phyloP scores from a whole-genome alignment of 2,113 vertebrate genomes.

The Taxidea taxus region DNA sequence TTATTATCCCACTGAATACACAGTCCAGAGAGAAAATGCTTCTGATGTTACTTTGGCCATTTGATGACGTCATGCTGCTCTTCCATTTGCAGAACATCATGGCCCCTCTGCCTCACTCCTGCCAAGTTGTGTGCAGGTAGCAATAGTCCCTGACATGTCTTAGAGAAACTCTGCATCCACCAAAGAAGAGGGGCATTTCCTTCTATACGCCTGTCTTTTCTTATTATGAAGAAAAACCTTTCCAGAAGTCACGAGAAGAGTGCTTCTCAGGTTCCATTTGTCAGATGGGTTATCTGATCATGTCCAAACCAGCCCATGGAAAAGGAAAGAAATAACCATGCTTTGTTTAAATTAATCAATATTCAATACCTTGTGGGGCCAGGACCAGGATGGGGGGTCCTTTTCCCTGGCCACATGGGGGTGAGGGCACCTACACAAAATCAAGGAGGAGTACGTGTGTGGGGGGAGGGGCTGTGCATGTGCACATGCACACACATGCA shows the following conservation, averaged over 20 bases:
- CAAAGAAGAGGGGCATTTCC: neutral
- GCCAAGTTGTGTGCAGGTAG: neutral
- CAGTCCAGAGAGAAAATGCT: neutral
- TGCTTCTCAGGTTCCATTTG: neutral
- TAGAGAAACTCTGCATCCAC: neutral
- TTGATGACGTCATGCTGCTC: neutral
- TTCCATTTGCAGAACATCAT: neutral
- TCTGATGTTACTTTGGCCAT: fast-evolving
- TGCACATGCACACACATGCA: too few species aligned
- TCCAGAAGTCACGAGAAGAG: neutral
- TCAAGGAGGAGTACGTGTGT: neutral
- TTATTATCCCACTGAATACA: too few species aligned
- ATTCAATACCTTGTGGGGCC: neutral
- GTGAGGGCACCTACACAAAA: neutral
- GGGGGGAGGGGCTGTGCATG: neutral
- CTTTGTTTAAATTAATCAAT: neutral
- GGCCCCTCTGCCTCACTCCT: neutral
- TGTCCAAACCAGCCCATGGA: neutral
- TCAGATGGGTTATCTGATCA: neutral
- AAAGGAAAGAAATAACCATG: neutral
- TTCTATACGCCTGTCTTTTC: neutral
- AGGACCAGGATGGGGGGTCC: neutral
- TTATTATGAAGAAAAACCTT: neutral
- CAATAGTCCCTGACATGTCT: neutral
- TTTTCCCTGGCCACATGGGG: neutral